A percentile compares a stretch with the other conserved stretches of the same genome.
Conservation (phyloP, 2,888 invertebrate species). For the Neoascia interrupta region DNA sequence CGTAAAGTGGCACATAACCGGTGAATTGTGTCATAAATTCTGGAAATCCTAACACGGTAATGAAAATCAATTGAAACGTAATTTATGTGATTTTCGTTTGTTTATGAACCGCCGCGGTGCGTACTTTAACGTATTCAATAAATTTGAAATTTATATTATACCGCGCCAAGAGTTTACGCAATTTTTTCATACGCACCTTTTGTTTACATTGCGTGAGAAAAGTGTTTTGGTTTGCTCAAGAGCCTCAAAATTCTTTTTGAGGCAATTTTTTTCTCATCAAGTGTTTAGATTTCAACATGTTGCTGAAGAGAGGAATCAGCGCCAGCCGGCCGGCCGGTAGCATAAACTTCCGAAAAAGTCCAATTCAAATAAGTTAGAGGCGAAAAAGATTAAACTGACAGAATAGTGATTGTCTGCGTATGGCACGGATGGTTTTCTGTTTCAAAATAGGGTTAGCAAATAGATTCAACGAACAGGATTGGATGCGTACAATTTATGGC, state of each 20-base stretch:
- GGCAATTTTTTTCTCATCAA: not conserved
- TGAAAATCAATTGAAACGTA: conserved; percentile 28
- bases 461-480: no score
- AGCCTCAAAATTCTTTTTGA: not conserved
- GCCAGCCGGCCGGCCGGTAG: no score
- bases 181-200: not conserved
- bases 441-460: no score
- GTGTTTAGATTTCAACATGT: no score
- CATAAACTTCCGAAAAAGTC: not conserved
- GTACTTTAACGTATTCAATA: no score
- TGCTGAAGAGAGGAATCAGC: not conserved
- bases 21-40: conserved; percentile 41
- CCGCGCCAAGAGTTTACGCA: not conserved
- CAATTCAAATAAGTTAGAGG: not conserved
- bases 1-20: conserved; percentile 1
- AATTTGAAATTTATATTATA: not conserved
- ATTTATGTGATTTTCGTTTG: conserved; percentile 4
- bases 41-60: conserved; percentile 31
- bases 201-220: not conserved
- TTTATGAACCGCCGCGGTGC: not conserved
- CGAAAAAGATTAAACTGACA: not conserved
- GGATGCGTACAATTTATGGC: not conserved
- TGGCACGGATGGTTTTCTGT: no score
- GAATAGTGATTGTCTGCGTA: not conserved
- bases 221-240: conserved; percentile 5